Percentiles rank a stretch among this genome's conserved stretches.
These are phyloP conservation scores for Pseudonaja textilis DNA, from an alignment of 2,113 vertebrate species.

Conservation along the genomic window DNA sequence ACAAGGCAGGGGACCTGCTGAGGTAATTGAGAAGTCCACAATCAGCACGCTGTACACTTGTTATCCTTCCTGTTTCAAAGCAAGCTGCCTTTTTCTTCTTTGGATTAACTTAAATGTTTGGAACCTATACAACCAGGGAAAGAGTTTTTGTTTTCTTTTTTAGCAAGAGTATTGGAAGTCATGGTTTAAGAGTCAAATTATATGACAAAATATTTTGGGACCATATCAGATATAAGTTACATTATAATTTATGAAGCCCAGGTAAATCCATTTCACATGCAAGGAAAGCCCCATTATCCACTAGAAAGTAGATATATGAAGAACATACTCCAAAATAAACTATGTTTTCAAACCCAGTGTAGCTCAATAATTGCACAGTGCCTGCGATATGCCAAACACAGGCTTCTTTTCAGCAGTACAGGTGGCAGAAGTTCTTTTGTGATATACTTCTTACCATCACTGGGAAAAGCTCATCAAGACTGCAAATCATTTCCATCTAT, in stretches of 20 bases:
- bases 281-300: neutral
- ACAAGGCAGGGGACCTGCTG: conserved; percentile 65
- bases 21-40: conserved; percentile 55
- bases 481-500: neutral
- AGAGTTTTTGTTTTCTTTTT: neutral
- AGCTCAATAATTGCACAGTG: neutral
- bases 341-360: neutral
- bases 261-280: neutral
- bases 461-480: accelerated
- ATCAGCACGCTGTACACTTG: conserved; percentile 43
- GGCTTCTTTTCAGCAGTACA: accelerated
- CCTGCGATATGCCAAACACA: accelerated
- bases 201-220: neutral
- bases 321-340: neutral
- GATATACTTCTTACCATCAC: neutral
- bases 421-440: accelerated
- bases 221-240: accelerated
- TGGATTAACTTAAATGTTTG: conserved; percentile 51
- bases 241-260: neutral
- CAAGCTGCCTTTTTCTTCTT: conserved; percentile 55
- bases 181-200: neutral
- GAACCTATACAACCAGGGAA: conserved; percentile 31
- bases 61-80: conserved; percentile 50
- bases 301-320: neutral
- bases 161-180: neutral